These are phyloP conservation scores for Choreutis nemorana DNA, from an alignment of 2,888 invertebrate genomes.

Conservation along the genomic window DNA sequence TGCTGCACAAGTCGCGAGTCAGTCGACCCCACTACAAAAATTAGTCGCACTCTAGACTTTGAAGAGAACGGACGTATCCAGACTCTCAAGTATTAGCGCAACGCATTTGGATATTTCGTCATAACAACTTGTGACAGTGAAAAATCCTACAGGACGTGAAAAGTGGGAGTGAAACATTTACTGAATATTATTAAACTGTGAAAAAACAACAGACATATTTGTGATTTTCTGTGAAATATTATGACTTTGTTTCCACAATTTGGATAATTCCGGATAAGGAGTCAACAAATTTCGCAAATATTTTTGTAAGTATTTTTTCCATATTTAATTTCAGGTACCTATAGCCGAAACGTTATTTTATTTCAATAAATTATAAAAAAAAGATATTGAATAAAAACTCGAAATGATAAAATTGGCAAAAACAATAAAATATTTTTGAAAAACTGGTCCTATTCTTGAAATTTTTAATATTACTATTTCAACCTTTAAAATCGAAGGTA, in stretches of 20 bases:
- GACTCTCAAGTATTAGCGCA: constrained; percentile 33
- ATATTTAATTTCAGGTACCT: constrained; percentile 9
- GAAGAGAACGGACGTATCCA: constrained; percentile 38
- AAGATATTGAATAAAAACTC: constrained; percentile 7
- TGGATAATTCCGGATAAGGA: constrained; percentile 61
- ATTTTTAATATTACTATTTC: no score
- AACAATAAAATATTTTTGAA: constrained; percentile 6
- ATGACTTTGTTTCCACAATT: constrained; percentile 46
- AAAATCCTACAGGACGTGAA: constrained; percentile 46
- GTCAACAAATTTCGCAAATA: constrained; percentile 55
- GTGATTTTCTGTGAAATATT: constrained; percentile 40
- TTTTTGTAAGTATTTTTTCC: constrained; percentile 54
- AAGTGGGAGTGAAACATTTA: constrained; percentile 51
- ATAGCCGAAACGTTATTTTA: no score
- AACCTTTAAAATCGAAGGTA: no score
- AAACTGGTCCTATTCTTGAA: no score
- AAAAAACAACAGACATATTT: constrained; percentile 32
- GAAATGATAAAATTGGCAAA: background rate
- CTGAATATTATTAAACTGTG: constrained; percentile 33
- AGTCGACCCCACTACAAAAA: constrained; percentile 59
- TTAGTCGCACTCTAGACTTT: constrained; percentile 53
- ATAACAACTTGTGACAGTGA: constrained; percentile 61
- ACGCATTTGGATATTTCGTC: constrained; percentile 56
- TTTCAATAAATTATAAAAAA: constrained; percentile 4
- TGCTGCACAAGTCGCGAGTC: constrained; percentile 42